Percentiles rank a stretch among this genome's conserved stretches.
Evolutionary conservation across 1,140 invertebrate species (phyloP).

Genomic region (Yoshiicerus persimilis): DNA sequence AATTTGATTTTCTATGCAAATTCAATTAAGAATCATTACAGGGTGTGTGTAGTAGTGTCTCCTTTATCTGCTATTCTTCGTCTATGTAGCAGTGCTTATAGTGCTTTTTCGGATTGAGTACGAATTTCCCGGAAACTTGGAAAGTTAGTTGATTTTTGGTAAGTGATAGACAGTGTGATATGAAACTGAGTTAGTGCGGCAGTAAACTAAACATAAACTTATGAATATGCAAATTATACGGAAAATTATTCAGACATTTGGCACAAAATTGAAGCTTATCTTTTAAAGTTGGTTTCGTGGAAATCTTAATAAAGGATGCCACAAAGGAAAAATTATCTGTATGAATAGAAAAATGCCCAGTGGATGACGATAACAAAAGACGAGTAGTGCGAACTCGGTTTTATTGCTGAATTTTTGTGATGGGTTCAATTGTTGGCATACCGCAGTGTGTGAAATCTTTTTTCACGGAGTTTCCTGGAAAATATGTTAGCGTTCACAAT

Average conservation of each 20-base stretch:
- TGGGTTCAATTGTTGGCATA: background rate
- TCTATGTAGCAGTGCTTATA: no score
- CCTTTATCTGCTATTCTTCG: no score
- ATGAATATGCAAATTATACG: background rate
- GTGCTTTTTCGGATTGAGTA: no score
- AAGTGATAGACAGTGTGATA: no score
- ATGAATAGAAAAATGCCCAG: slow-evolving; percentile 6
- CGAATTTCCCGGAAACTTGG: no score
- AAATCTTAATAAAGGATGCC: background rate
- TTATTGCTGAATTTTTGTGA: background rate
- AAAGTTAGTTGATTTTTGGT: no score
- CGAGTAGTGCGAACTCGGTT: background rate
- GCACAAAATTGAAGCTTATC: background rate
- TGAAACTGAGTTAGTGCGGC: no score
- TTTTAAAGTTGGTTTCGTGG: background rate
- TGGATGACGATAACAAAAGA: background rate
- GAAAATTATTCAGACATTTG: background rate
- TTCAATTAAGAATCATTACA: background rate
- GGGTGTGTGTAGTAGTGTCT: background rate
- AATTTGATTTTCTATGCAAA: background rate
- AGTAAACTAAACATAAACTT: background rate
- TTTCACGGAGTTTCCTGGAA: background rate
- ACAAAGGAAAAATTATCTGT: background rate
- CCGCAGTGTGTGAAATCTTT: background rate
- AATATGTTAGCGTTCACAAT: background rate